Percentiles rank a stretch among this genome's conserved stretches.
phyloP scores from a whole-genome alignment of 1,140 invertebrate species.

The Lasioglossum albipes region DNA sequence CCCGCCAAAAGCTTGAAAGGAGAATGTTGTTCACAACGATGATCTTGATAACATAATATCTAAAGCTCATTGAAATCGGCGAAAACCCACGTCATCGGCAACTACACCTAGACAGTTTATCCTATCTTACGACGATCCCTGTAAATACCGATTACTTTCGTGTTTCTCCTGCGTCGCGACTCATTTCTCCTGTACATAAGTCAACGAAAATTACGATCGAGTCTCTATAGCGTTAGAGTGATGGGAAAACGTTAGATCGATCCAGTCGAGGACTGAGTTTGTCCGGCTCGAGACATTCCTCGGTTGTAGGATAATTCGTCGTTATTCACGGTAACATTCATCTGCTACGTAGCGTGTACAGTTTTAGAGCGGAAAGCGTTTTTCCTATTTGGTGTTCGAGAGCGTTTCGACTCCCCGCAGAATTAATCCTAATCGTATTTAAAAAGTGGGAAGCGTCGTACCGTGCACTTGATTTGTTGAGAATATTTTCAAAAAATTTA shows the following conservation, averaged over 20 bases:
- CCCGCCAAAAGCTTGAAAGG: no score
- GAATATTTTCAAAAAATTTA: constrained; percentile 15
- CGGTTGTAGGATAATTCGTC: constrained; percentile 13
- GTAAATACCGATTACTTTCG: no score
- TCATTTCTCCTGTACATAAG: constrained; percentile 14
- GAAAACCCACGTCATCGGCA: no score
- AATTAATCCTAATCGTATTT: not conserved
- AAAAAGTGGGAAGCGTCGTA: not conserved
- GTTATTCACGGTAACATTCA: constrained; percentile 23
- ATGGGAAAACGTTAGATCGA: no score
- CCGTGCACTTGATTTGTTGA: constrained; percentile 10
- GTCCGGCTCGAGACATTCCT: not conserved
- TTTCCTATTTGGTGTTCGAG: not conserved
- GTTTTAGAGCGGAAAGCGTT: constrained; percentile 6
- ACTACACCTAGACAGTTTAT: not conserved
- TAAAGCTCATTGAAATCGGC: no score
- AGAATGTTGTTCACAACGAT: no score
- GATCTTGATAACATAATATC: no score
- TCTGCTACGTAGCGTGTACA: not conserved
- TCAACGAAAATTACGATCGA: not conserved
- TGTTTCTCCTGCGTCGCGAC: not conserved
- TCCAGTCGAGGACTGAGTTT: no score
- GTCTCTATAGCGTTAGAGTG: no score
- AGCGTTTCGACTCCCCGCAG: not conserved
- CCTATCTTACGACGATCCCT: not conserved